Percentiles rank a stretch among this genome's conserved stretches.
Conservation (phyloP, 1,140 invertebrate genomes). For the Drosophila suzukii region DNA sequence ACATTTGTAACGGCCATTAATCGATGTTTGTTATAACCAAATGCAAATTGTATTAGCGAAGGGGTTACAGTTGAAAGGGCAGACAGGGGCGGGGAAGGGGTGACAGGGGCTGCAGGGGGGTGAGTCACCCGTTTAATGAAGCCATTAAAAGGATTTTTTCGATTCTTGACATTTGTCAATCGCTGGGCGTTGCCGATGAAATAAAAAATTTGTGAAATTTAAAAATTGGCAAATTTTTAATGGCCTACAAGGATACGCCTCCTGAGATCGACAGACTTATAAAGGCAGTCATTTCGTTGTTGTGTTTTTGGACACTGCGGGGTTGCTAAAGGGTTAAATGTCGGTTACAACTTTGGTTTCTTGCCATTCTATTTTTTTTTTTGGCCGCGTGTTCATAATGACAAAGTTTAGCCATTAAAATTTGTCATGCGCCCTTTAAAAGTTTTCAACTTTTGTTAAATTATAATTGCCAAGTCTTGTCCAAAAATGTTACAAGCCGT, state of each 20-base stretch:
- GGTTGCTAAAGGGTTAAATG: slow-evolving; percentile 60
- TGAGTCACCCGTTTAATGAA: slow-evolving; percentile 67
- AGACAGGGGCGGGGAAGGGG: neutral
- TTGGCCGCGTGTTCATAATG: slow-evolving; percentile 38
- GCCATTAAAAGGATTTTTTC: slow-evolving; percentile 68
- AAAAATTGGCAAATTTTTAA: slow-evolving; percentile 76
- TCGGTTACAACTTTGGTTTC: slow-evolving; percentile 17
- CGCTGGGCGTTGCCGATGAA: slow-evolving; percentile 70
- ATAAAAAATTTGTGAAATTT: slow-evolving; percentile 54
- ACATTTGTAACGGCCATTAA: slow-evolving; percentile 81
- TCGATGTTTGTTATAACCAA: slow-evolving; percentile 65
- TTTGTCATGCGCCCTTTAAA: slow-evolving; percentile 42
- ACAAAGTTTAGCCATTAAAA: slow-evolving; percentile 78
- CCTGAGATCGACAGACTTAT: slow-evolving; percentile 26
- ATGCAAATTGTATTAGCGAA: slow-evolving; percentile 70
- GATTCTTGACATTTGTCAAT: slow-evolving; percentile 73
- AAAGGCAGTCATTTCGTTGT: slow-evolving; percentile 25
- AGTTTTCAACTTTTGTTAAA: slow-evolving; percentile 28
- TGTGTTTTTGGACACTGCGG: slow-evolving; percentile 13
- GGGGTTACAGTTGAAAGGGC: slow-evolving; percentile 47
- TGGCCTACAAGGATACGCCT: slow-evolving; percentile 48
- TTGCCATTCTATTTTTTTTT: slow-evolving; percentile 8
- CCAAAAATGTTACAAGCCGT: slow-evolving; percentile 53
- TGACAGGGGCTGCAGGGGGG: slow-evolving; percentile 17
- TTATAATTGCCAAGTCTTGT: slow-evolving; percentile 77